Base-by-base conservation (phyloP, 1,140 invertebrate genomes). In the Drosophila jambulina region DNA sequence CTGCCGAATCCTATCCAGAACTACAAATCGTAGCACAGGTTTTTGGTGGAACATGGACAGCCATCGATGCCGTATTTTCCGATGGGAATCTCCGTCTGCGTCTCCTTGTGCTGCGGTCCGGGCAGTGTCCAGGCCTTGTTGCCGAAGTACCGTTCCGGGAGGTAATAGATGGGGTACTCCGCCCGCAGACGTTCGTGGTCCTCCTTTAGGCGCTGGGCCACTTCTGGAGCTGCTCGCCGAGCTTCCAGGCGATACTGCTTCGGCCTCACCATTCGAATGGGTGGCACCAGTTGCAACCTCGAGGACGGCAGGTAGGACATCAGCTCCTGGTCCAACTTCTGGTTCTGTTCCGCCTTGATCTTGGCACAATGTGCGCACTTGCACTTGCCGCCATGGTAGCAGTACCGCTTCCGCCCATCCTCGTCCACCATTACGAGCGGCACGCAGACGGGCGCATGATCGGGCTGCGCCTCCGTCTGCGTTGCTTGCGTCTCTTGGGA, bases 371-470 rank as follows among this genome's bases (percentile, higher is more conserved):
- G 54, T 7, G 36, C 45, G 51, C 85, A 90, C 15, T 69, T 72
- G 38, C 85, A 90, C 38, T 80, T 90, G 42, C 86, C 82, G n/a
- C 85, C 85, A 51, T 90, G 86, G 32, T 90, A 90, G 46, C 85
- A 90, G 21, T 90, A 90, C 9, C 68, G 43, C 17, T 70, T 79
- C 53, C 59, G 78, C 4, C 68, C 75, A 75, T 90, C 85, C 43
- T 82, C 68, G 51, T 90, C 78, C 21, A 85, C 68, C 70, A 90
- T 70, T 13, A 65, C 13, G 4, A 90, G 68, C 3, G 81, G 86
- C 4, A 76, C 61, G 61, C 85, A 90, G 40, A 32, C 0, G 15
- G 71, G 54, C 40, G 34, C n/a, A 1, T 49, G 38, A 7, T 3
- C 12, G 7, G 78, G 71, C 48, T 76, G 78, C 4, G 82, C 48